phyloP scores from a whole-genome alignment of 2,797 vertebrate genomes.

The Sebastes steindachneri region DNA sequence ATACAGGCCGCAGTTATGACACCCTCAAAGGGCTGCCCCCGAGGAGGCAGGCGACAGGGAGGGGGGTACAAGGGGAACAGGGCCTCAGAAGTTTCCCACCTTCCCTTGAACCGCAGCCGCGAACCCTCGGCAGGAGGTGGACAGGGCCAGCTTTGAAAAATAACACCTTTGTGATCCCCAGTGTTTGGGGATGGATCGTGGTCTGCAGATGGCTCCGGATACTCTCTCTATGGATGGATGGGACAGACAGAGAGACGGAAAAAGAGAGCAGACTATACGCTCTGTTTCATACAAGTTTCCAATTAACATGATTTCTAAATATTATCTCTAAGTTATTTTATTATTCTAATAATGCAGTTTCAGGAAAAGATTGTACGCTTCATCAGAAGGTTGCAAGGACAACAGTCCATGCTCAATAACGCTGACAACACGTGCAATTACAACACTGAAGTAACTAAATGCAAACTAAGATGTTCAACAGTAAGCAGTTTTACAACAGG shows the following conservation, averaged over 20 bases:
- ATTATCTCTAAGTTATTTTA: background rate
- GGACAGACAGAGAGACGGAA: constrained; percentile 50
- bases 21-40: constrained; percentile 93
- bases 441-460: background rate
- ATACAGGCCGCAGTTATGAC: constrained; percentile 93
- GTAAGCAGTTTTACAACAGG: background rate
- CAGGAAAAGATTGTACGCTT: background rate
- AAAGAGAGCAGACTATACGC: background rate
- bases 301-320: background rate
- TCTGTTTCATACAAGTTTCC: background rate
- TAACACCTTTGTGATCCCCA: constrained; percentile 99
- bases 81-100: constrained; percentile 96
- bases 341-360: background rate
- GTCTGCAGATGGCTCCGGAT: constrained; percentile 93
- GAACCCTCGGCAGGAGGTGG: constrained; percentile 92
- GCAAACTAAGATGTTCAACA: background rate
- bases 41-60: constrained; percentile 86
- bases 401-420: background rate
- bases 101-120: constrained; percentile 93
- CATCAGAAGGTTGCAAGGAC: too few relatives aligned
- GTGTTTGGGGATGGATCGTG: constrained; percentile 93
- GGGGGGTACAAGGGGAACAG: constrained; percentile 78
- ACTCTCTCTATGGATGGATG: constrained; percentile 47
- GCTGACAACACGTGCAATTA: background rate
- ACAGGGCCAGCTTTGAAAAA: constrained; percentile 96